phyloP scores from a whole-genome alignment of 2,797 vertebrate species.

The Cuculus canorus region DNA sequence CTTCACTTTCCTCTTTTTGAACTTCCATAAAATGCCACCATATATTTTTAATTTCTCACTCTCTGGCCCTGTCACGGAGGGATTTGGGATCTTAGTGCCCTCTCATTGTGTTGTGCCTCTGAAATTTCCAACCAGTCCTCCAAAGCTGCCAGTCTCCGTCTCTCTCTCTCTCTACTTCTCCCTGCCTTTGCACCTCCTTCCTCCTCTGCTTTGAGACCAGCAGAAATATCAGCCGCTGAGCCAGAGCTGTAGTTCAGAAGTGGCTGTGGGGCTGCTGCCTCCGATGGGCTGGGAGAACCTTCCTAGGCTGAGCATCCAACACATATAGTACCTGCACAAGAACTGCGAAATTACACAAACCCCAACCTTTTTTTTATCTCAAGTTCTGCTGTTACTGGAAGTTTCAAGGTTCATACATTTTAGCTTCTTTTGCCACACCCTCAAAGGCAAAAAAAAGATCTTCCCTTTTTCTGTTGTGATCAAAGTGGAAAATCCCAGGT shows the following conservation, averaged over 20 bases:
- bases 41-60: not conserved
- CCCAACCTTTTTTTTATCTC: not conserved
- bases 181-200: not conserved
- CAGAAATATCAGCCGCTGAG: not conserved
- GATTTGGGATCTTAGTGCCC: not conserved
- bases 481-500: not conserved
- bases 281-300: not conserved
- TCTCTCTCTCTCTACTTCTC: not conserved
- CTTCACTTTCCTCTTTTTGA: not conserved
- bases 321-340: rapidly evolving
- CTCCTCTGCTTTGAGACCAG: not conserved
- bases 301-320: not conserved
- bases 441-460: not conserved
- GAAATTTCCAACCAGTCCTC: not conserved
- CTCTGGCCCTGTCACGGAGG: not conserved
- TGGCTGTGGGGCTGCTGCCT: not conserved
- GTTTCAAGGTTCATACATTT: not conserved
- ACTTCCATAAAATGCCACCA: not conserved
- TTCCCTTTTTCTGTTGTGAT: not conserved
- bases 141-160: not conserved
- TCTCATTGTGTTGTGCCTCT: not conserved
- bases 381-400: not conserved
- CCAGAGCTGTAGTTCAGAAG: not conserved
- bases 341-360: not conserved
- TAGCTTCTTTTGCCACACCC: not conserved